Percentiles rank a stretch among this genome's conserved stretches.
Conservation (phyloP, 2,888 invertebrate genomes). For the Ischnus inquisitorius region DNA sequence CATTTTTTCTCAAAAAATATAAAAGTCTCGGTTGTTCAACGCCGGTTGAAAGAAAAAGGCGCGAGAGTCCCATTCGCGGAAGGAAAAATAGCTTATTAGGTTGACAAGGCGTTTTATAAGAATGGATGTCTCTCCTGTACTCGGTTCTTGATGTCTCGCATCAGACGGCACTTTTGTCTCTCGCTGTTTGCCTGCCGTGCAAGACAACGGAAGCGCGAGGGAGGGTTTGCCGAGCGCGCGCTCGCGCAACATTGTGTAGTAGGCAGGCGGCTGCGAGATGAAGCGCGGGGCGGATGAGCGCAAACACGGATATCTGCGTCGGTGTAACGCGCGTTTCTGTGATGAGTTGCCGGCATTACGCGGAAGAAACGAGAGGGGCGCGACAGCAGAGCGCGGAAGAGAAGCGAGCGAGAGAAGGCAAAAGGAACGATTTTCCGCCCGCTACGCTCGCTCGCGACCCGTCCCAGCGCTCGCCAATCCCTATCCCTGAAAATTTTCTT, state of each 20-base stretch:
- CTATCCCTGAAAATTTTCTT: slow-evolving; percentile 15
- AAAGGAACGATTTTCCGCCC: slow-evolving; percentile 41
- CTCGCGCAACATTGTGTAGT: not conserved
- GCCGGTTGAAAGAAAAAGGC: no score
- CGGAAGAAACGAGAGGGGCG: slow-evolving; percentile 6
- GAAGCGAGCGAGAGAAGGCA: slow-evolving; percentile 13
- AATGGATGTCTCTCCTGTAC: slow-evolving; percentile 50
- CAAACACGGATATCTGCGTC: slow-evolving; percentile 56
- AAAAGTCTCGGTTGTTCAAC: no score
- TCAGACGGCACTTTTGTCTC: not conserved
- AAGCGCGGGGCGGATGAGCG: slow-evolving; percentile 52
- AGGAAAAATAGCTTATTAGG: slow-evolving; percentile 57
- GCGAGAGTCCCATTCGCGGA: not conserved
- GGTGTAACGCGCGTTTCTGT: slow-evolving; percentile 46
- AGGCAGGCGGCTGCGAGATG: not conserved
- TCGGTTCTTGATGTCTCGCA: not conserved
- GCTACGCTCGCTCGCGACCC: slow-evolving; percentile 12
- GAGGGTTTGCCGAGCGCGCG: not conserved
- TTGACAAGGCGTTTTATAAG: slow-evolving; percentile 60
- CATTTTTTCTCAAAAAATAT: no score
- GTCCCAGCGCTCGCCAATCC: no score
- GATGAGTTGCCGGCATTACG: slow-evolving; percentile 60
- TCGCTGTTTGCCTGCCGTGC: not conserved
- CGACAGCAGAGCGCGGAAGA: slow-evolving; percentile 17
- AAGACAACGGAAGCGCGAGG: not conserved